phyloP scores from a whole-genome alignment of 2,888 invertebrate genomes.

The Pristionchus japonicus region DNA sequence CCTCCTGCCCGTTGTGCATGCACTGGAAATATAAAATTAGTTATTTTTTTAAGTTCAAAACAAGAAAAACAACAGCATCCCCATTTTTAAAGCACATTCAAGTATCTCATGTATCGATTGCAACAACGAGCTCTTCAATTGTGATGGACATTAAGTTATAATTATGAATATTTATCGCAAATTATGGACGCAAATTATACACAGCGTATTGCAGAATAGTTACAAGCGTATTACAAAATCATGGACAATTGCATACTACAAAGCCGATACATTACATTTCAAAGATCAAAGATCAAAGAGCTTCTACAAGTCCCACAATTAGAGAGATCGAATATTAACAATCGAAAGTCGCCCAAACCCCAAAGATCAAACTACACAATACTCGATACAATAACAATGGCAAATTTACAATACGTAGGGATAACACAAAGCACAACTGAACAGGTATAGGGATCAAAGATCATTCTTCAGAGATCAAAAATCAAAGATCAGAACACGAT shows the following conservation, averaged over 20 bases:
- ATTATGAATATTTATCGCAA: background rate
- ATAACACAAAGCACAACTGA: no score
- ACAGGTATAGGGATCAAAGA: background rate
- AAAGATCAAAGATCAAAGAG: background rate
- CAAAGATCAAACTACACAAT: no score
- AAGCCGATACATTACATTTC: background rate
- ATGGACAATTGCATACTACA: background rate
- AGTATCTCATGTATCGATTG: background rate
- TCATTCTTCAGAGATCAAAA: background rate
- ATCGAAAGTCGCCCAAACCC: no score
- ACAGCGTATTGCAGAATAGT: background rate
- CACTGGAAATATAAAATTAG: background rate
- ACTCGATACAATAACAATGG: no score
- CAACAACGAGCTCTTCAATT: background rate
- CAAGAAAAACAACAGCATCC: background rate
- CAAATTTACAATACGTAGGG: no score
- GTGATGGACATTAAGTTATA: background rate
- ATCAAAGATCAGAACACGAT: slow-evolving; percentile 5
- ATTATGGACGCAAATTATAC: background rate
- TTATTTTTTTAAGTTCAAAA: background rate
- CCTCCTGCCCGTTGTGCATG: background rate
- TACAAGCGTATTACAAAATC: background rate
- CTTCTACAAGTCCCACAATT: no score
- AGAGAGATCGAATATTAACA: no score
- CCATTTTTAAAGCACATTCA: background rate